Evolutionary conservation across 2,888 invertebrate genomes (phyloP), one percentile per base, ranked within the genome.

Genomic region (Vanessa cardui): DNA sequence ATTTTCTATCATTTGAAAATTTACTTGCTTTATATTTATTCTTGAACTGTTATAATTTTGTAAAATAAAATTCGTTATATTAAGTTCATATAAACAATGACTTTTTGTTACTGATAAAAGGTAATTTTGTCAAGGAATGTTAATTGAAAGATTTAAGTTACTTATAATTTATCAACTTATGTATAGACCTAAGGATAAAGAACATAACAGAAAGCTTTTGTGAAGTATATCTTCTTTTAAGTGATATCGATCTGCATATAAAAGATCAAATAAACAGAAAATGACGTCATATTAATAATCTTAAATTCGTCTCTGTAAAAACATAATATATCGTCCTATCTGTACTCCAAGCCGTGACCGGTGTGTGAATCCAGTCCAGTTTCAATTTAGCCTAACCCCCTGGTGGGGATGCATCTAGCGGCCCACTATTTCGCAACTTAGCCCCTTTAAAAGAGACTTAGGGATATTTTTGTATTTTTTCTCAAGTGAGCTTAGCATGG

Each of bases 331-430:
- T 1, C 16, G 15, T 85, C 84, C 82, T 63, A 70, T 75, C 86
- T 16, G 71, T 89, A 82, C 82, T 65, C 54, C 31, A 58, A 72
- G 73, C 73, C 87, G 89, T 88, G 88, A 86, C 84, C 82, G 76
- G 88, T 78, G 84, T 89, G 81, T 80, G 86, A 89, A 89, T 88
- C 83, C 82, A 77, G 84, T 81, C 83, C 81, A 82, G 83, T 88
- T 88, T 88, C 89, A 89, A 89, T 88, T 88, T 85, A 83, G 83
- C 80, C 78, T 77, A 74, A 72, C 77, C 74, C 78, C 74, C 77
- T 74, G 69, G 71, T 71, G 73, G 72, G 74, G 72, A 73, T 77
- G 75, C 73, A 73, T 66, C 65, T 62, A 52, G 69, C 66, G 71
- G 69, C 71, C 73, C 70, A 71, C 74, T 76, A 76, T 75, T 74